Evolutionary conservation across 1,140 invertebrate species (phyloP), one percentile per base, ranked within the genome.

Genomic region (Cyphomyrmex costatus): DNA sequence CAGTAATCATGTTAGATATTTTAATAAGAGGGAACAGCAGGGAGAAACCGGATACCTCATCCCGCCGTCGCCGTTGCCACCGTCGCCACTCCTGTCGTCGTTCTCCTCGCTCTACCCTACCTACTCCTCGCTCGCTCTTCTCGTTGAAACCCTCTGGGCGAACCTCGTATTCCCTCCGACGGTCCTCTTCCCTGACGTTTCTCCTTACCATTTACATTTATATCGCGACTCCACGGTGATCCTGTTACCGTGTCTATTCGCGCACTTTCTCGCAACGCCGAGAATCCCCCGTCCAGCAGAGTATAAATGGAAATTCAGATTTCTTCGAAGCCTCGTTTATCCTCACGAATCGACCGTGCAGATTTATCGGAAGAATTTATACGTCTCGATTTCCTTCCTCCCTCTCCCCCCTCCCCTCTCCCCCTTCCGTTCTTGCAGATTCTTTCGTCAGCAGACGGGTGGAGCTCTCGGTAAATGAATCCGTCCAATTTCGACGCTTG

Each of bases 1-100:
- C 88, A 89, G 93, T 94, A 94, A 94, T 94, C 92, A 93, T 89
- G 92, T 94, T 94, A 93, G 93, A 94, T 94, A 94, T 94, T 94
- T 94, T 94, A 94, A 94, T 94, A 94, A 94, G 93, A 93, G 92
- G 85, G 90, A 93, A 92, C 89, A 92, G 88, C 90, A 86, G 79
- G 88, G 86, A 86, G 91, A 92, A 93, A 92, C 92, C 85, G 88
- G 89, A 93, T 92, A 91, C 78, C 51, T 84, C 82, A 73, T 80
- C 83, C 79, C 56, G 21, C 61, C 87, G 71, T 63, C 77, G 58
- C 66, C 66, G 42, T 65, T 58, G 27, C 77, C 70, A n/a, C 14
- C 58, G 58, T 63, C 76, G 24, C 51, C 49, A 42, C 82, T 83
- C 8, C 36, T 56, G n/a, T 60, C 33, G 27, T 30, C 24, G 63